phyloP scores from a whole-genome alignment of 2,888 invertebrate genomes.

The Dasypogon diadema region DNA sequence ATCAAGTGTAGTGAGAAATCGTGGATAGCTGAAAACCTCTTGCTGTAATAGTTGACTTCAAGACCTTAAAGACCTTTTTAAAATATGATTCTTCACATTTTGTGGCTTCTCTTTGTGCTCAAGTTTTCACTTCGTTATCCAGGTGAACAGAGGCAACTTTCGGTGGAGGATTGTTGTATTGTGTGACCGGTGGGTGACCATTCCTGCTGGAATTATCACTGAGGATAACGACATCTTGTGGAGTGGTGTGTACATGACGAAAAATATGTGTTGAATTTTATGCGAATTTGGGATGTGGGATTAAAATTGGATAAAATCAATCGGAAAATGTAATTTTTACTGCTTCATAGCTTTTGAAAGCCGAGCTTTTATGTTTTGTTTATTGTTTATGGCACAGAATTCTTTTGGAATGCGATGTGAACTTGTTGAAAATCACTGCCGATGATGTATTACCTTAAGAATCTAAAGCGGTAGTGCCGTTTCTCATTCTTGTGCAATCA shows the following conservation, averaged over 20 bases:
- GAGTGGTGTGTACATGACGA: not conserved
- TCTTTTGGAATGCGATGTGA: no score
- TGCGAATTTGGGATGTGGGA: not conserved
- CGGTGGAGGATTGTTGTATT: not conserved
- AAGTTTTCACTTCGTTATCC: constrained; percentile 24
- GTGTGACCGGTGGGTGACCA: constrained; percentile 26
- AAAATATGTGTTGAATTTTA: constrained; percentile 30
- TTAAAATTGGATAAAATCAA: no score
- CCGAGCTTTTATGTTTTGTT: no score
- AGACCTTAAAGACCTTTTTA: constrained; percentile 39
- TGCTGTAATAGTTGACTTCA: constrained; percentile 19
- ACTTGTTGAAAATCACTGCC: no score
- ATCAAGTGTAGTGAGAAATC: constrained; percentile 28
- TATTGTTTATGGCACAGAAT: no score
- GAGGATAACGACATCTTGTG: constrained; percentile 13
- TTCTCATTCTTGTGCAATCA: no score
- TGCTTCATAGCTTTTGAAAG: no score
- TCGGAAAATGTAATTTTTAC: no score
- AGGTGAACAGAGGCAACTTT: constrained; percentile 36
- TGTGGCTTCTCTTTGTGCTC: constrained; percentile 20
- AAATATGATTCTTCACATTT: constrained; percentile 24
- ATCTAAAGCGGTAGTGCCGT: no score
- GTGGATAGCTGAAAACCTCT: constrained; percentile 17
- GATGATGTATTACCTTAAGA: no score
- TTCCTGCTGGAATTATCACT: constrained; percentile 9